Percentiles rank a stretch among this genome's conserved stretches.
Evolutionary conservation across 2,113 vertebrate genomes (phyloP).

Genomic region (Nannospalax galili): DNA sequence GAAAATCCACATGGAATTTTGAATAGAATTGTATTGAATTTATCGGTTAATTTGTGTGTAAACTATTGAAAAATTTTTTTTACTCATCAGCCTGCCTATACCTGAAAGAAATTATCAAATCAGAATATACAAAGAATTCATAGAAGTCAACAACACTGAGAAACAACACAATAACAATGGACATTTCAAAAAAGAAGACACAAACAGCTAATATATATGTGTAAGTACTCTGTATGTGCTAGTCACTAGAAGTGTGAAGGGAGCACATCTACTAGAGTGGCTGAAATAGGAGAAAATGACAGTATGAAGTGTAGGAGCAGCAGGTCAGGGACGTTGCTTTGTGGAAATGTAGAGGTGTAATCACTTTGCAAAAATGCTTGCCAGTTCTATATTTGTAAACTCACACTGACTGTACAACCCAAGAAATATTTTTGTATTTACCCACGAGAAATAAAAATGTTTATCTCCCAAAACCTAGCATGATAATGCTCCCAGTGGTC

Average conservation of each 20-base stretch:
- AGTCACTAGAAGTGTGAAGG: slow-evolving; percentile 18
- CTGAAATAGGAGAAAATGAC: not conserved
- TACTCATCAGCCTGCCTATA: not conserved
- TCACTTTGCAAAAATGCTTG: not conserved
- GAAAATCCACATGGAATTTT: not conserved
- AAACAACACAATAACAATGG: not conserved
- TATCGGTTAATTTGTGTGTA: not conserved
- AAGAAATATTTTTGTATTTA: slow-evolving; percentile 24
- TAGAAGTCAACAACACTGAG: not conserved
- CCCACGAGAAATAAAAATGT: not conserved
- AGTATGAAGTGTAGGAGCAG: not conserved
- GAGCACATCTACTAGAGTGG: not conserved
- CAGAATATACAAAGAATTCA: not conserved
- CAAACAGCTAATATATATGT: not conserved
- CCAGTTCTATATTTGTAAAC: not conserved
- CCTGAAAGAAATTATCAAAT: not conserved
- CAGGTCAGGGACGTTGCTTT: not conserved
- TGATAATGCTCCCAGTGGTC: not conserved
- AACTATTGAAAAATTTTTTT: slow-evolving; percentile 27
- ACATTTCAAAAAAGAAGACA: slow-evolving; percentile 2
- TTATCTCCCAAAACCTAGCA: not conserved
- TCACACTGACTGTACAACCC: not conserved
- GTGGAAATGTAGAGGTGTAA: not conserved
- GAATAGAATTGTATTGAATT: not conserved
- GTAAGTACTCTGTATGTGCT: not conserved